phyloP scores from a whole-genome alignment of 30 jellyfish, hydroid and myxozoan genomes.

The Catostylus mosaicus region DNA sequence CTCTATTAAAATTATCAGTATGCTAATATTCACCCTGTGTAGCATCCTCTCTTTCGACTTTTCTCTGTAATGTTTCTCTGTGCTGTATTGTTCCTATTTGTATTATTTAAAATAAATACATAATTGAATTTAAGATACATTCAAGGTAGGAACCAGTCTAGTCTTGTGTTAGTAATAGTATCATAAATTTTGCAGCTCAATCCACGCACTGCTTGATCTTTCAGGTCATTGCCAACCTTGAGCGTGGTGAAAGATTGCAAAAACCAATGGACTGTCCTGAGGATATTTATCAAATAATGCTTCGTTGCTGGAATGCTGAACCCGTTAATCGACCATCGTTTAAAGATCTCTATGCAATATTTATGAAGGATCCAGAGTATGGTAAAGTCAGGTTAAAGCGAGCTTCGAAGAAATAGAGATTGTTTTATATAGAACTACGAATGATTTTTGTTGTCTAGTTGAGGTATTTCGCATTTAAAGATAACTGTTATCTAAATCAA shows the following conservation, averaged over 20 bases:
- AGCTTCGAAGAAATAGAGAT: slow-evolving; percentile 1
- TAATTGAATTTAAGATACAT: no score
- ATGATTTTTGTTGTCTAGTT: neutral
- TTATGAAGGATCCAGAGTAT: slow-evolving; percentile 93
- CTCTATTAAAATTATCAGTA: no score
- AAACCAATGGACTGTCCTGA: slow-evolving; percentile 89
- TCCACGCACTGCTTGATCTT: no score
- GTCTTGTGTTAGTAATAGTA: no score
- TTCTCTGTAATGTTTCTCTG: no score
- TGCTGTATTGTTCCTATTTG: no score
- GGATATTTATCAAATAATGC: slow-evolving; percentile 77
- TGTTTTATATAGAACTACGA: neutral
- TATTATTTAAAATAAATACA: no score
- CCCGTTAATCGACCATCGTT: slow-evolving; percentile 90
- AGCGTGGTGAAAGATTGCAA: slow-evolving; percentile 78
- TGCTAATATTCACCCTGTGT: no score
- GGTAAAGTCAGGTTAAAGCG: slow-evolving; percentile 59
- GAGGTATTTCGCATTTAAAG: neutral
- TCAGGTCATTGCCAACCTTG: slow-evolving; percentile 85
- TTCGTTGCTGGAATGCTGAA: slow-evolving; percentile 88
- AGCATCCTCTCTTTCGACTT: no score
- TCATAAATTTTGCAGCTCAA: no score
- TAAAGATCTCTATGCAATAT: slow-evolving; percentile 73
- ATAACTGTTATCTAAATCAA: no score
- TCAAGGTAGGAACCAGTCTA: no score